Evolutionary conservation across 1,140 invertebrate genomes (phyloP).

Genomic region (Helicoverpa zea): DNA sequence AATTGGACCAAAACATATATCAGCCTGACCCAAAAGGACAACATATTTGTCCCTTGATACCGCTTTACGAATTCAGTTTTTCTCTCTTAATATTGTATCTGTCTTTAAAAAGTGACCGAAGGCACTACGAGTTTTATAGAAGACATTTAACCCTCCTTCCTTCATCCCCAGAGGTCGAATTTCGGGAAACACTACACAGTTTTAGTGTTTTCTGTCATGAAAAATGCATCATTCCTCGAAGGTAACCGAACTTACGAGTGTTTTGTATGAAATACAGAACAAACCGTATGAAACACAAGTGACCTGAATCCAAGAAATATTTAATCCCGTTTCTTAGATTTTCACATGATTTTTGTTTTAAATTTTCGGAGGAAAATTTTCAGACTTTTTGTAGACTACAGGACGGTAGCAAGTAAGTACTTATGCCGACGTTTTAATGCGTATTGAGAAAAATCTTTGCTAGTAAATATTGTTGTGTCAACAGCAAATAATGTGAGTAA

Average conservation of each 20-base stretch:
- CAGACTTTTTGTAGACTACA: no score
- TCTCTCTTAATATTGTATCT: slow-evolving; percentile 21
- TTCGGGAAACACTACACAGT: slow-evolving; percentile 21
- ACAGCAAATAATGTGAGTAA: slow-evolving; percentile 8
- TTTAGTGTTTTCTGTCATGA: slow-evolving; percentile 22
- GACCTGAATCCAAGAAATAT: no score
- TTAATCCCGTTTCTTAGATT: no score
- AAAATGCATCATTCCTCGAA: slow-evolving; percentile 20
- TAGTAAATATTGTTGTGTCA: slow-evolving; percentile 23
- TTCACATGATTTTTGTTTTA: no score
- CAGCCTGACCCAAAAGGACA: not conserved
- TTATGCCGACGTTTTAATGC: not conserved
- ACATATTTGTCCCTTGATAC: not conserved
- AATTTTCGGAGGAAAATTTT: no score
- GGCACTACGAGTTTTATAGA: not conserved
- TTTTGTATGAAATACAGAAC: not conserved
- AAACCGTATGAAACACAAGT: not conserved
- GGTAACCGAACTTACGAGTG: not conserved
- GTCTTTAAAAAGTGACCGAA: not conserved
- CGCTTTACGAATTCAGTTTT: slow-evolving; percentile 2
- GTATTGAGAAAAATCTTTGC: not conserved
- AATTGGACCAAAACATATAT: not conserved
- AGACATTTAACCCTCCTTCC: slow-evolving; percentile 12
- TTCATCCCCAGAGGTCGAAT: not conserved
- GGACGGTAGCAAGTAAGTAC: not conserved